Percentiles rank a stretch among this genome's conserved stretches.
These are phyloP conservation scores for Pantala flavescens DNA, from an alignment of 1,140 invertebrate species.

Conservation along the genomic window DNA sequence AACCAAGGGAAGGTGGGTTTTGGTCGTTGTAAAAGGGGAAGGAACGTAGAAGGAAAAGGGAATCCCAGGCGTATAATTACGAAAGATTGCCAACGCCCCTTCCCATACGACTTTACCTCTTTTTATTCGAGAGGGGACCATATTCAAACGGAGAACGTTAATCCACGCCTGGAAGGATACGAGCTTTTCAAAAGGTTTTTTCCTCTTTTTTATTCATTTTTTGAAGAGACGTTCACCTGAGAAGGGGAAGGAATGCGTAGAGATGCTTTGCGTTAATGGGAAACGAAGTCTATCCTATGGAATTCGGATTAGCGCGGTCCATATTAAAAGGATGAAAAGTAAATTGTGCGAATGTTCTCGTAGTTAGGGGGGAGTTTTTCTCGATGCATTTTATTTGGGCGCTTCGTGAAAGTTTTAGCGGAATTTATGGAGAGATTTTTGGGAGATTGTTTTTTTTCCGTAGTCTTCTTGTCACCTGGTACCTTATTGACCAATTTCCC, in stretches of 20 bases:
- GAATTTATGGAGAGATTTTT: no score
- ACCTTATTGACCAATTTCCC: no score
- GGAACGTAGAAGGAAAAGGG: background rate
- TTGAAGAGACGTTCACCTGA: background rate
- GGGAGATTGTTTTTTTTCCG: no score
- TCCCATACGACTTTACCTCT: background rate
- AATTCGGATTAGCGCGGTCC: no score
- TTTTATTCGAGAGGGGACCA: background rate
- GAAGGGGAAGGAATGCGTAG: background rate
- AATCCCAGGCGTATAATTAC: conserved; percentile 1
- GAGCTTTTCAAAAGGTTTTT: background rate
- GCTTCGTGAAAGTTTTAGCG: no score
- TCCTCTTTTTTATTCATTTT: background rate
- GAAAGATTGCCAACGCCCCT: background rate
- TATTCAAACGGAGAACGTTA: background rate
- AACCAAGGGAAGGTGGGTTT: background rate
- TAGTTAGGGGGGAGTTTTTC: no score
- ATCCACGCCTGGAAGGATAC: background rate
- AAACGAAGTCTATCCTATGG: no score
- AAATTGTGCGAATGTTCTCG: no score
- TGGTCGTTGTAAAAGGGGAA: background rate
- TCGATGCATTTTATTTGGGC: no score
- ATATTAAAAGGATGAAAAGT: no score
- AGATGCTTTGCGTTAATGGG: background rate
- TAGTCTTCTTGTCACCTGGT: no score